Conservation (phyloP, 2,888 invertebrate genomes). For the Deilephila elpenor region DNA sequence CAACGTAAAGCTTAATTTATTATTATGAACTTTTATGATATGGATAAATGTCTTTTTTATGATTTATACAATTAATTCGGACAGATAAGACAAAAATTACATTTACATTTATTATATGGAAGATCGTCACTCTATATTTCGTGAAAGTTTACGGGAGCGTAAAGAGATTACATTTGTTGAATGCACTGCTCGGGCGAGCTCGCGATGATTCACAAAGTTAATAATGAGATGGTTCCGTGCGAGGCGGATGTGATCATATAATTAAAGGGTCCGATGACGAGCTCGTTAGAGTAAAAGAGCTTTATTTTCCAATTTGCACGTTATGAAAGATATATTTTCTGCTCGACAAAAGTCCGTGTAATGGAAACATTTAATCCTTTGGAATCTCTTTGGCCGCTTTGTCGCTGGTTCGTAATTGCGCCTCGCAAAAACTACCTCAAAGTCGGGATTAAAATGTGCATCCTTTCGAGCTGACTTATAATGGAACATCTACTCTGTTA, state of each 20-base stretch:
- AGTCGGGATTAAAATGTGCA: constrained; percentile 73
- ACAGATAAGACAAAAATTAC: too few relatives aligned
- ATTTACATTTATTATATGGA: too few relatives aligned
- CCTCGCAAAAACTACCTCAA: constrained; percentile 66
- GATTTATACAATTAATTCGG: too few relatives aligned
- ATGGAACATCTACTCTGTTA: constrained; percentile 46
- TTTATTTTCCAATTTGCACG: constrained; percentile 36
- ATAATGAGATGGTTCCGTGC: background rate
- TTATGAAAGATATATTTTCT: constrained; percentile 44
- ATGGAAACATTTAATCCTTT: constrained; percentile 77
- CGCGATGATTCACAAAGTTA: background rate
- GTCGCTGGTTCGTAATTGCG: constrained; percentile 70
- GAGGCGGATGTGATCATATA: constrained; percentile 7
- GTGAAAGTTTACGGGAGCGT: too few relatives aligned
- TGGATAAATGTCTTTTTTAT: too few relatives aligned
- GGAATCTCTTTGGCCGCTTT: constrained; percentile 65
- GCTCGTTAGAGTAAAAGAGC: constrained; percentile 34
- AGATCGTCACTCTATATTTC: too few relatives aligned
- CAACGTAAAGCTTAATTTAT: too few relatives aligned
- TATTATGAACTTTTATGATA: too few relatives aligned
- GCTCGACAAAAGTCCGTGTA: constrained; percentile 57
- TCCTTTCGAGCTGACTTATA: constrained; percentile 38
- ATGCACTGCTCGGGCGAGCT: background rate
- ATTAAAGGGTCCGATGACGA: constrained; percentile 24
- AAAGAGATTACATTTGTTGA: too few relatives aligned